phyloP scores from a whole-genome alignment of 2,888 invertebrate species.

The Osmoderma eremita region DNA sequence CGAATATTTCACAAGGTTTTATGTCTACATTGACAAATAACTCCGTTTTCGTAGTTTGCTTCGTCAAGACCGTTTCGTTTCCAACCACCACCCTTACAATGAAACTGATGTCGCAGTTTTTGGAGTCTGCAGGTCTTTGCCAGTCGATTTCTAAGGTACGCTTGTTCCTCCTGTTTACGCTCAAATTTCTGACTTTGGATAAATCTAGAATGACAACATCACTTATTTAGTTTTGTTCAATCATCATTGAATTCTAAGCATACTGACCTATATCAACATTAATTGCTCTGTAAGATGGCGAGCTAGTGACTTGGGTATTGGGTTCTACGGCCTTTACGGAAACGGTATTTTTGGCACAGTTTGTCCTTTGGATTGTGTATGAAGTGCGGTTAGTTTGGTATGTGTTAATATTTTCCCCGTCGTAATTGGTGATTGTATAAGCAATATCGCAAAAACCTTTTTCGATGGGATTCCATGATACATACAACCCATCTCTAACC shows the following conservation, averaged over 20 bases:
- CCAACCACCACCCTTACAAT: neutral
- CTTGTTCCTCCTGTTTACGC: neutral
- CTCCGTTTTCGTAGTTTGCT: neutral
- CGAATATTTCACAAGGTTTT: slow-evolving; percentile 13
- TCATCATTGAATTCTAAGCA: neutral
- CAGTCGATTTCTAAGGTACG: neutral
- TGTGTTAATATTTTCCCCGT: neutral
- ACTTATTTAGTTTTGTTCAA: neutral
- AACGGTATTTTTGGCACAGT: slow-evolving; percentile 16
- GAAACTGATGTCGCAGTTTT: slow-evolving; percentile 23
- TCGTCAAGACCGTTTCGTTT: neutral
- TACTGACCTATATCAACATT: slow-evolving; percentile 24
- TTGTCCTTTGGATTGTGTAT: slow-evolving; percentile 3
- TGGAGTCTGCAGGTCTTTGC: slow-evolving; percentile 8
- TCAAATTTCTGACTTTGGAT: slow-evolving; percentile 11
- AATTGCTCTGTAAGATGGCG: neutral
- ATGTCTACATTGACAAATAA: neutral
- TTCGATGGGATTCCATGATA: slow-evolving; percentile 19
- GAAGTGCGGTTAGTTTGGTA: slow-evolving; percentile 6
- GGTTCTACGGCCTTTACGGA: neutral
- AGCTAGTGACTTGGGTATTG: neutral
- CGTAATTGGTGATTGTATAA: slow-evolving; percentile 12
- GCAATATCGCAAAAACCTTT: slow-evolving; percentile 1
- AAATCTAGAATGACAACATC: slow-evolving; percentile 7
- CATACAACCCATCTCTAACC: slow-evolving; percentile 1